Base-by-base conservation (phyloP, 2,888 invertebrate genomes). In the Ferrisia virgata region DNA sequence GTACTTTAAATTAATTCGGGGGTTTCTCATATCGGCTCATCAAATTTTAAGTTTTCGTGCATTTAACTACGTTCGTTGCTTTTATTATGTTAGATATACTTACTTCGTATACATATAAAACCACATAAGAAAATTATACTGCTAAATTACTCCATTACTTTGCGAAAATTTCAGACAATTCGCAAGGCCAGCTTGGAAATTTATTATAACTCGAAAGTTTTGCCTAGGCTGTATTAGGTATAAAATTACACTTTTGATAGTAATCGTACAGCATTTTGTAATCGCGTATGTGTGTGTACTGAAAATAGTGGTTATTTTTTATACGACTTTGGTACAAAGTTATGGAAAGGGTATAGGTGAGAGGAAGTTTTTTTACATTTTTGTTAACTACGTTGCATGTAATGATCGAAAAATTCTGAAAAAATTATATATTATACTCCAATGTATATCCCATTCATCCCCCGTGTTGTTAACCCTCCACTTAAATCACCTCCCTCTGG, bases 41-140 rank as follows among this genome's bases (percentile, higher is more conserved):
- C 33, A 76, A 76, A 76, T 76, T 64, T 76, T 36, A 76, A 76
- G 36, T 76, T 76, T 33, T 33, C 72, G 15, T n/a, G 36, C 72
- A 36, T 36, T 76, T 76, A n/a, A 76, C 18, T 36, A 64, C 15
- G 18, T 76, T 76, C 15, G 18, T 76, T 76, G 33, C 72, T n/a
- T 76, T 36, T 76, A 36, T n/a, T n/a, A n/a, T n/a, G n/a, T n/a
- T n/a, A n/a, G n/a, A n/a, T n/a, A n/a, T n/a, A n/a, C n/a, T n/a
- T n/a, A n/a, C n/a, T n/a, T n/a, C n/a, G n/a, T n/a, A n/a, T n/a
- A n/a, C n/a, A n/a, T 64, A 31, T 36, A 36, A 76, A 76, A 76
- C 72, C 72, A 76, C 72, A 76, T 76, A 76, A 76, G 72, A 76
- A 76, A 76, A 76, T 76, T 76, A 76, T 76, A 76, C 36, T 36